Base-by-base conservation (phyloP, 2,888 invertebrate genomes). In the Clepsis dumicolana region DNA sequence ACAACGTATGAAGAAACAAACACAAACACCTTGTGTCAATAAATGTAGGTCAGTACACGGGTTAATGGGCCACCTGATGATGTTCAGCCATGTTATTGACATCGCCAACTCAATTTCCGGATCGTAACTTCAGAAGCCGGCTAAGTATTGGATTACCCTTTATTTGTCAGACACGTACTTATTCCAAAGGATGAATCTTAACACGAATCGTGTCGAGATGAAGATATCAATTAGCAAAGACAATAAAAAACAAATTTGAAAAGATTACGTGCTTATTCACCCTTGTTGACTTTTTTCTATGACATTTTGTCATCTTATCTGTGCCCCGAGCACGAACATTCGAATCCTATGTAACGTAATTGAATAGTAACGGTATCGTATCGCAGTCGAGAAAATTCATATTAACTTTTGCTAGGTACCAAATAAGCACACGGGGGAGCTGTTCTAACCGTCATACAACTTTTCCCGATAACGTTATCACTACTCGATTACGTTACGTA, bases 31-130 rank as follows among this genome's bases (percentile, higher is more conserved):
- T 24, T 57, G 12, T n/a, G 24, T 41, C n/a, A 35, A 41, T 57
- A 57, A 41, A 57, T 57, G 16, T 41, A n/a, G 41, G 57, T 57
- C 38, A 57, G 57, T 24, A 57, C 48, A 41, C 41, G 21, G n/a
- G 25, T 4, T 38, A 57, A 41, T 57, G 35, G 57, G 41, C 57
- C 57, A 57, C 57, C 57, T 57, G 57, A 57, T 57, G 57, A 57
- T 57, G 24, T 38, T 57, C n/a, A 41, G 14, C 7, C 16, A 7
- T 25, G 57, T 41, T 56, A 57, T 57, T 41, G 25, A 57, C 24
- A 24, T 24, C 24, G 32, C 27, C 27, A 14, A 56, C 18, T 32
- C 54, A 21, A 56, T 18, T 56, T 56, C 18, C 10, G 29, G 54
- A 18, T 32, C 8, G 54, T n/a, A 48, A 48, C 48, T 21, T 48